Base-by-base conservation (phyloP, 2,113 vertebrate species). In the Megaceryle maxima region DNA sequence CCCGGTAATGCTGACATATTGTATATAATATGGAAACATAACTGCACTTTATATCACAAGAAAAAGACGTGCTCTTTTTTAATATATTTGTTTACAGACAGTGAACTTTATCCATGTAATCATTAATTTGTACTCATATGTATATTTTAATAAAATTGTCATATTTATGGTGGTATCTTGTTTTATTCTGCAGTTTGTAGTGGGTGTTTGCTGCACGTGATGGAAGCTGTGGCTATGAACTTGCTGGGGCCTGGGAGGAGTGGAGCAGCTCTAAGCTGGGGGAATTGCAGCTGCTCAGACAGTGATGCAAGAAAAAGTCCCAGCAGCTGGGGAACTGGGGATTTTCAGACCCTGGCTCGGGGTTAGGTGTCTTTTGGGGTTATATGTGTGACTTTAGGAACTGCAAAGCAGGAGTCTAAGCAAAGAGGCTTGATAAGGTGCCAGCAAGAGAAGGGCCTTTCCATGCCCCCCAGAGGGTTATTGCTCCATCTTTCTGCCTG, bases 91-190 rank as follows among this genome's bases (percentile, higher is more conserved):
- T 97, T 95, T 96, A 96, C 90, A 97, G 93, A 95, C 95, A 94
- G 95, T 93, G 92, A 97, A 95, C 84, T 96, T 97, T 96, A 96
- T 94, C 96, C 95, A 76, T 25, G 77, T 96, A 96, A 96, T 83
- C 81, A 57, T 92, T 96, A 72, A 93, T 87, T 94, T 88, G 96
- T 88, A 87, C 93, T 91, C 95, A 78, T 96, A 93, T 95, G 97
- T 97, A 96, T 97, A 96, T 93, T 97, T 97, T 96, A 98, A 98
- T 98, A 98, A 98, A 98, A 87, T 97, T 97, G 95, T 96, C 89
- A 78, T 98, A 97, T 98, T 98, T 98, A 98, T 98, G 98, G 90
- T 63, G 92, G 92, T 91, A 73, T 74, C 16, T 88, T 43, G 62
- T 77, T 84, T 76, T 88, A 12, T 73, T 78, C 96, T 97, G 74